Percentiles rank a stretch among this genome's conserved stretches.
Conservation (phyloP, 2,113 vertebrate species). For the Chionomys nivalis region DNA sequence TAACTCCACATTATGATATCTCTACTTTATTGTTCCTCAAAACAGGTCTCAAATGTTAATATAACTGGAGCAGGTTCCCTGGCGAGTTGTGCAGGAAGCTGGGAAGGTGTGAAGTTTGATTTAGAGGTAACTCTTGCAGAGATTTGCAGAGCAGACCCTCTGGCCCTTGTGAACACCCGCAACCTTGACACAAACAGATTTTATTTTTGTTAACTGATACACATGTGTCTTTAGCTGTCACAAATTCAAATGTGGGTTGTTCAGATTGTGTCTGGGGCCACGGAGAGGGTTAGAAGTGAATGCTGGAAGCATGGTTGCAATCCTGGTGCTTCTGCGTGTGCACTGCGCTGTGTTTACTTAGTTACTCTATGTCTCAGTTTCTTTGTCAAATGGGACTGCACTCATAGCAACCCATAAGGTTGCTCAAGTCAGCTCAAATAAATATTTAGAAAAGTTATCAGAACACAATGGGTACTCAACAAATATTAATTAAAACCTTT, state of each 20-base stretch:
- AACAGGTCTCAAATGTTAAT: neutral
- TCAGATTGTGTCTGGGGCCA: neutral
- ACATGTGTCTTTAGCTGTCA: slow-evolving; percentile 7
- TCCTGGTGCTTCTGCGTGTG: neutral
- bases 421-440: neutral
- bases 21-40: neutral
- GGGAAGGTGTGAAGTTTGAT: neutral
- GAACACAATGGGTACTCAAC: neutral
- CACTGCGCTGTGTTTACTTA: neutral
- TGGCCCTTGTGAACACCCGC: neutral
- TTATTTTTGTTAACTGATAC: neutral
- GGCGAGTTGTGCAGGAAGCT: neutral
- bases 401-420: neutral
- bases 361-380: neutral
- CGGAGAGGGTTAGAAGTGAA: neutral
- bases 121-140: neutral
- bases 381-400: slow-evolving; percentile 19
- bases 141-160: neutral
- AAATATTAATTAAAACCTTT: neutral
- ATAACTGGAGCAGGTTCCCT: slow-evolving; percentile 31
- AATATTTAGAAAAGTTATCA: slow-evolving; percentile 1
- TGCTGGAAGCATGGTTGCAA: neutral
- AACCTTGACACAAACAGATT: neutral
- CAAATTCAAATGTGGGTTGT: slow-evolving; percentile 9
- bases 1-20: slow-evolving; percentile 44